Base-by-base conservation (phyloP, 1,140 invertebrate genomes). In the Procambarus clarkii region DNA sequence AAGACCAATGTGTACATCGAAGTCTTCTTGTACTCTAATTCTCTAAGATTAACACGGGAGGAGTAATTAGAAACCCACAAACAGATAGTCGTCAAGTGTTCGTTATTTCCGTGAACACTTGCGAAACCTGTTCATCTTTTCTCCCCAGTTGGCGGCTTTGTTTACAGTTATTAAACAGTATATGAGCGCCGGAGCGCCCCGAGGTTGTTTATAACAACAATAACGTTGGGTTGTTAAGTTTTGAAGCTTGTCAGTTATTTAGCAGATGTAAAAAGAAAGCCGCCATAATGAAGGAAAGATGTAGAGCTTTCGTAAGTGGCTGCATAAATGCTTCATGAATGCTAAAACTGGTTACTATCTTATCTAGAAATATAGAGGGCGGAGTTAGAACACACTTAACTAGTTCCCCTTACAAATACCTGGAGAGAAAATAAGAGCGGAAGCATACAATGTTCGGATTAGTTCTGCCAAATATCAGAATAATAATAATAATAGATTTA, bases 1-100 rank as follows among this genome's bases (percentile, higher is more conserved):
- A 34, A 44, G 69, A 74, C n/a, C n/a, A 34, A 11, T 11, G 11
- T 34, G 8, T 9, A 74, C 34, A 34, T 11, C 24, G 60, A 11
- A 64, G 60, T 64, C 24, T 24, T 74, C 69, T 74, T 74, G 69
- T 74, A 74, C 69, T 74, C 69, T 74, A 74, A 74, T 74, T 74
- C 7, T 34, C 69, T 74, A 74, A 74, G 69, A 34, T 74, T 74
- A 74, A 74, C n/a, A 74, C n/a, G 21, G 34, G 69, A 24, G 69
- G 69, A n/a, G 69, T n/a, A 74, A 34, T 74, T 74, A 74, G 69
- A 74, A 34, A 24, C n/a, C 24, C 24, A 5, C 21, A 34, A 34
- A 74, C 69, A 8, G 8, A 54, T 0, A 34, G 0, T 34, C 34
- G 1, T 34, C 34, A 34, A 34, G 34, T 34, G 34, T 34, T 34